Percentiles rank a stretch among this genome's conserved stretches.
phyloP scores from a whole-genome alignment of 1,140 invertebrate species.

The Drosophila sproati region DNA sequence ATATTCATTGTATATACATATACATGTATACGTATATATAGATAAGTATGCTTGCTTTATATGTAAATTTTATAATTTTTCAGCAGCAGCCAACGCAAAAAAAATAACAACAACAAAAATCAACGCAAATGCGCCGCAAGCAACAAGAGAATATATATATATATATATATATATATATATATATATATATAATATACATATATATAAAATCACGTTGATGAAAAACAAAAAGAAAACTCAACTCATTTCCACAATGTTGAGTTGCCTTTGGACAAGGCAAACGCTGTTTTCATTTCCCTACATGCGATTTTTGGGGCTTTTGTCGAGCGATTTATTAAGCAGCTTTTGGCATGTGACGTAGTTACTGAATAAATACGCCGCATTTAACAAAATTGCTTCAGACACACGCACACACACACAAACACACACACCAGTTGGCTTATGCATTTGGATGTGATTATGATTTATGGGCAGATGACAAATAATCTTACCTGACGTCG shows the following conservation, averaged over 20 bases:
- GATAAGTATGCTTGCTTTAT: slow-evolving; percentile 49
- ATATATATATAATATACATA: too few relatives aligned
- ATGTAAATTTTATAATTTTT: slow-evolving; percentile 73
- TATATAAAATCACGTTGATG: slow-evolving; percentile 28
- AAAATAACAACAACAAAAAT: slow-evolving; percentile 37
- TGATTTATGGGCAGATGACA: slow-evolving; percentile 46
- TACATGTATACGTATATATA: slow-evolving; percentile 12
- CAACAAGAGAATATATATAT: slow-evolving; percentile 24
- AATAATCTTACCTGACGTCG: slow-evolving; percentile 90
- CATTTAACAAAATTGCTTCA: slow-evolving; percentile 63
- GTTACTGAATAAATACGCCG: slow-evolving; percentile 47
- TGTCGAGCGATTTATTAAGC: slow-evolving; percentile 58
- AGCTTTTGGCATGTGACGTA: slow-evolving; percentile 53
- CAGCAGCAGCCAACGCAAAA: slow-evolving; percentile 26
- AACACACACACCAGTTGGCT: slow-evolving; percentile 11
- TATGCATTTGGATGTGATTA: slow-evolving; percentile 49
- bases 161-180: neutral
- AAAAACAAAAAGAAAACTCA: slow-evolving; percentile 51
- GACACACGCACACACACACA: slow-evolving; percentile 9
- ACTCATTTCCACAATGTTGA: slow-evolving; percentile 49
- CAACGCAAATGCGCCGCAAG: slow-evolving; percentile 75
- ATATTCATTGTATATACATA: slow-evolving; percentile 25
- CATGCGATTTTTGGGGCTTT: slow-evolving; percentile 56
- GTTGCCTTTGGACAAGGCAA: slow-evolving; percentile 44
- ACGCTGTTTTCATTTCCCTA: slow-evolving; percentile 65